Conservation (phyloP, 2,888 invertebrate genomes). For the Nycteola revayana region DNA sequence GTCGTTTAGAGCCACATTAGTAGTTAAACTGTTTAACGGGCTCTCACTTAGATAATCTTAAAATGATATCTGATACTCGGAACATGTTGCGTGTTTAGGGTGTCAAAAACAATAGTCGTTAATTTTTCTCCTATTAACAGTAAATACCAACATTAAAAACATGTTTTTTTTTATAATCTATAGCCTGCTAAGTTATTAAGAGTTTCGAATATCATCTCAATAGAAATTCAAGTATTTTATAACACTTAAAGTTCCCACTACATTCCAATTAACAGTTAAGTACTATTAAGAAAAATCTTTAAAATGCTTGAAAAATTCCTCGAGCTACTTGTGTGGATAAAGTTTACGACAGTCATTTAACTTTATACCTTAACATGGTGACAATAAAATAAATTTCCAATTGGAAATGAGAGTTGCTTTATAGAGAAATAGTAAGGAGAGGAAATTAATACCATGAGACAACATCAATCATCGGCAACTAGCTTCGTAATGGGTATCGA, state of each 20-base stretch:
- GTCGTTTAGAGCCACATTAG: slow-evolving; percentile 15
- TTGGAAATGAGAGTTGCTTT: slow-evolving; percentile 5
- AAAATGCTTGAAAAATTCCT: slow-evolving; percentile 19
- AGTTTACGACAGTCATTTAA: no score
- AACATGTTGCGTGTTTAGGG: no score
- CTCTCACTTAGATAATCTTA: slow-evolving; percentile 12
- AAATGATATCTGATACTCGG: no score
- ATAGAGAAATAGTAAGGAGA: slow-evolving; percentile 14
- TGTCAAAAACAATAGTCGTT: no score
- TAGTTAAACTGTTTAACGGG: slow-evolving; percentile 8
- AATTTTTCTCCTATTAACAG: no score
- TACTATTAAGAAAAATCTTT: slow-evolving; percentile 18
- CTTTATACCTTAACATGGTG: not conserved
- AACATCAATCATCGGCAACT: slow-evolving; percentile 34
- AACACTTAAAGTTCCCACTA: slow-evolving; percentile 25
- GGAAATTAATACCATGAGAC: slow-evolving; percentile 28
- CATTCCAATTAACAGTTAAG: slow-evolving; percentile 22
- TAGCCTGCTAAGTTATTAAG: no score
- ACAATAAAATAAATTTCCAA: slow-evolving; percentile 7
- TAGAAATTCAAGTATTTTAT: slow-evolving; percentile 23
- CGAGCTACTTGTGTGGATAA: no score
- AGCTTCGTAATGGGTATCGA: slow-evolving; percentile 27
- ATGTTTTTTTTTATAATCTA: no score
- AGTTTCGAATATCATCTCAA: slow-evolving; percentile 20
- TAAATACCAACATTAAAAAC: no score